These are phyloP conservation scores for Porites cylindrica DNA, from an alignment of 92 coral and sea anemone genomes.

Conservation along the genomic window DNA sequence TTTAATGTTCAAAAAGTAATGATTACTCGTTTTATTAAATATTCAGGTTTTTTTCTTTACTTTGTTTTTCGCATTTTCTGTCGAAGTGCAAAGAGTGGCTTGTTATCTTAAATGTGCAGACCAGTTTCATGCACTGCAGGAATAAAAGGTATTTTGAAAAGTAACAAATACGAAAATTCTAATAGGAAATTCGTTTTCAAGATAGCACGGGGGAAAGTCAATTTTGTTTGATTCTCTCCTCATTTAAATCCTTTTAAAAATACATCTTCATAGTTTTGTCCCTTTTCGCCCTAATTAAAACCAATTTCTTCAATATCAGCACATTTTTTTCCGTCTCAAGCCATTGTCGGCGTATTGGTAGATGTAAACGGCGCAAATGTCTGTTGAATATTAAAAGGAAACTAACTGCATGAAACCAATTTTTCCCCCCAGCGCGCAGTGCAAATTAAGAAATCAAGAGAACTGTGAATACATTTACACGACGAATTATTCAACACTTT, in stretches of 20 bases:
- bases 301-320: slow-evolving; percentile 16
- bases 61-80: background rate
- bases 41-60: slow-evolving; percentile 13
- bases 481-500: slow-evolving; percentile 11
- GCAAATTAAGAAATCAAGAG: background rate
- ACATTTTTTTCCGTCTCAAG: background rate
- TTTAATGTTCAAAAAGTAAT: slow-evolving; percentile 25
- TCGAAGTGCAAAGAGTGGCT: background rate
- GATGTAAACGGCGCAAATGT: background rate
- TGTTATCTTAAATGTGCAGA: background rate
- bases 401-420: slow-evolving; percentile 10
- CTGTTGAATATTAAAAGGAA: slow-evolving; percentile 13
- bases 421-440: background rate
- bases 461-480: slow-evolving; percentile 18
- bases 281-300: slow-evolving; percentile 18
- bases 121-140: background rate
- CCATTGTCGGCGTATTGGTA: background rate
- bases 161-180: slow-evolving; percentile 13
- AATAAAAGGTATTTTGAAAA: background rate
- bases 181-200: background rate
- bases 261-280: background rate
- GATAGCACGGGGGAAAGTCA: slow-evolving; percentile 2
- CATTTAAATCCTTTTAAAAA: slow-evolving; percentile 44
- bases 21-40: slow-evolving; percentile 36
- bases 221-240: slow-evolving; percentile 3